Evolutionary conservation across 2,113 vertebrate genomes (phyloP).

Genomic region (Australoheros scitulus): DNA sequence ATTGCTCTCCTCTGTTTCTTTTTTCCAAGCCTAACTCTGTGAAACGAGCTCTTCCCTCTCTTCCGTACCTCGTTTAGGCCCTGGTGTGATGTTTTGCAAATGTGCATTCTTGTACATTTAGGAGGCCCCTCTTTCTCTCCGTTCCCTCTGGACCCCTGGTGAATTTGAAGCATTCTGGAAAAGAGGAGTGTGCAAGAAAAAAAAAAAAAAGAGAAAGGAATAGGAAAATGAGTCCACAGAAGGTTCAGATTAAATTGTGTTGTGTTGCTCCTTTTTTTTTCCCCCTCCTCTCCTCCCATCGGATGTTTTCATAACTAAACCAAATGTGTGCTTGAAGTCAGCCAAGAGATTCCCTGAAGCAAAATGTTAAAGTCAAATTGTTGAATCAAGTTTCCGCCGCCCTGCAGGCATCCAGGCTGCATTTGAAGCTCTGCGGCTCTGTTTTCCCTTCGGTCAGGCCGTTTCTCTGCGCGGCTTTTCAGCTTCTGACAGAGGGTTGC

Average conservation of each 20-base stretch:
- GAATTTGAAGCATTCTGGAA: conserved; percentile 64
- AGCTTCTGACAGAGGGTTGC: conserved; percentile 1
- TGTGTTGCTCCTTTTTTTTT: conserved; percentile 60
- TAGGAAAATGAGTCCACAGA: conserved; percentile 70
- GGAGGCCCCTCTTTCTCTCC: conserved; percentile 58
- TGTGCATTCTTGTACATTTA: conserved; percentile 71
- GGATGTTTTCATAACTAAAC: conserved; percentile 84
- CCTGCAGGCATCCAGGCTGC: conserved; percentile 41
- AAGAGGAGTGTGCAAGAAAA: conserved; percentile 22
- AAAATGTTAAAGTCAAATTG: conserved; percentile 60
- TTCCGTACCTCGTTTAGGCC: conserved; percentile 37
- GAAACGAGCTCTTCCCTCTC: conserved; percentile 22
- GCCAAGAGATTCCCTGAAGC: conserved; percentile 73
- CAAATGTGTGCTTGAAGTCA: conserved; percentile 73
- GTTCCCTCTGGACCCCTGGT: conserved; percentile 62
- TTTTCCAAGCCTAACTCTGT: background rate
- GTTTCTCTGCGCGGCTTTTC: conserved; percentile 24
- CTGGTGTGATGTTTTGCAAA: conserved; percentile 72
- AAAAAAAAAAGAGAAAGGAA: conserved; percentile 19
- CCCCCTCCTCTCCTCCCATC: conserved; percentile 62
- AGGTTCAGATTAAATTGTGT: conserved; percentile 79
- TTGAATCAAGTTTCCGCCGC: conserved; percentile 60
- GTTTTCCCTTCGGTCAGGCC: conserved; percentile 24
- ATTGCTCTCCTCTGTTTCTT: conserved; percentile 9
- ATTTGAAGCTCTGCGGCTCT: conserved; percentile 29